phyloP scores from a whole-genome alignment of 35 echinoderm and acorn worm genomes.

The Lytechinus variegatus region DNA sequence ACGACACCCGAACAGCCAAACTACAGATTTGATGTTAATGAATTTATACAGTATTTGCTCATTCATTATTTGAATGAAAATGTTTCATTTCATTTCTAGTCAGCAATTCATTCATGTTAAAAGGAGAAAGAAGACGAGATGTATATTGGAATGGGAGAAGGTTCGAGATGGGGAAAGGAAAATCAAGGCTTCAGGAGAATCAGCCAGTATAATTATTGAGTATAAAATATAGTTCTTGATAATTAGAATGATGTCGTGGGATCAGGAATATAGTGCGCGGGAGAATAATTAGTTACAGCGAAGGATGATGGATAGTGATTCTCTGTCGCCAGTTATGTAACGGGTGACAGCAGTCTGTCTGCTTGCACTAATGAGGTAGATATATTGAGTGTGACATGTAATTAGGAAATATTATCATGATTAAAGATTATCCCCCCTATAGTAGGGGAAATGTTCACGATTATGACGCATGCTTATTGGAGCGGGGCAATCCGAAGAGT shows the following conservation, averaged over 20 bases:
- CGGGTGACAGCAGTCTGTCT: background rate
- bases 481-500: no score
- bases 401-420: background rate
- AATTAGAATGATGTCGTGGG: conserved; percentile 5
- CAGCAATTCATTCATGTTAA: background rate
- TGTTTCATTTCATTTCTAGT: background rate
- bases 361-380: background rate
- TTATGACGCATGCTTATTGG: no score
- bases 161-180: background rate
- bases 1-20: background rate
- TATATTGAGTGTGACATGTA: background rate
- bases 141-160: background rate
- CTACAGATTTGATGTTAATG: background rate
- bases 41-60: background rate
- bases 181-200: background rate
- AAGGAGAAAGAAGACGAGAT: background rate
- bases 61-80: background rate
- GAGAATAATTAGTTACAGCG: background rate
- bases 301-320: background rate
- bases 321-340: conserved; percentile 11
- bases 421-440: no score
- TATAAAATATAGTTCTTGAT: background rate
- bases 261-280: background rate
- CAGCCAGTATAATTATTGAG: background rate
- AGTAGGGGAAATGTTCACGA: no score